Evolutionary conservation across 2,113 vertebrate genomes (phyloP).

Genomic region (Hiodon tergisus): DNA sequence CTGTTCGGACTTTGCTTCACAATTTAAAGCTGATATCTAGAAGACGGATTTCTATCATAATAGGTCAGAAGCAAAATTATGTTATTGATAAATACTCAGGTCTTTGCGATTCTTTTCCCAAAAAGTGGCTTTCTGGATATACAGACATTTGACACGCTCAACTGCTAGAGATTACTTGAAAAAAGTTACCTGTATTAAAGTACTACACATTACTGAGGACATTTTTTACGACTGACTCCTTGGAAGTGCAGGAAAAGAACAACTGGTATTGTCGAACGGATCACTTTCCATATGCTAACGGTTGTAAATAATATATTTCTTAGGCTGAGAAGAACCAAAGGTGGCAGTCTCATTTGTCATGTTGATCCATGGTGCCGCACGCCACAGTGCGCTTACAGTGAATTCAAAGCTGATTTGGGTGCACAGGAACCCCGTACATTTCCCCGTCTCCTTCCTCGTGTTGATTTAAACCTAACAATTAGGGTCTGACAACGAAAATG

Average conservation of each 20-base stretch:
- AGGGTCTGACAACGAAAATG: not conserved
- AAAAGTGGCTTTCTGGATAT: no score
- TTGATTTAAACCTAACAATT: constrained; percentile 12
- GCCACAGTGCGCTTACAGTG: constrained; percentile 20
- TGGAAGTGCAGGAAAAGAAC: not conserved
- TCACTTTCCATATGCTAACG: constrained; percentile 26
- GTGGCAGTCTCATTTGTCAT: constrained; percentile 23
- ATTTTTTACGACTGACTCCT: constrained; percentile 3
- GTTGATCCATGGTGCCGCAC: constrained; percentile 23
- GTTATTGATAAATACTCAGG: no score
- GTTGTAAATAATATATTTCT: constrained; percentile 26
- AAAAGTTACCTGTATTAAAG: not conserved
- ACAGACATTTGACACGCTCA: no score
- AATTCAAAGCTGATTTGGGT: constrained; percentile 21
- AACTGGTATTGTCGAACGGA: constrained; percentile 7
- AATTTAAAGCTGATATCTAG: no score
- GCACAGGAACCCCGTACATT: constrained; percentile 13
- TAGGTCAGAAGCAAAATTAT: no score
- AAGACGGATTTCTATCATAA: no score
- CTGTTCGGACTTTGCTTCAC: no score
- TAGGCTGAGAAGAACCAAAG: constrained; percentile 10
- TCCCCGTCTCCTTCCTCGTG: constrained; percentile 21
- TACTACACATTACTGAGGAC: not conserved
- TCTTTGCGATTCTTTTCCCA: no score
- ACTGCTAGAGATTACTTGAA: no score